Evolutionary conservation across 2,797 vertebrate species (phyloP), one percentile per base, ranked within the genome.

Genomic region (Anas bahamensis): DNA sequence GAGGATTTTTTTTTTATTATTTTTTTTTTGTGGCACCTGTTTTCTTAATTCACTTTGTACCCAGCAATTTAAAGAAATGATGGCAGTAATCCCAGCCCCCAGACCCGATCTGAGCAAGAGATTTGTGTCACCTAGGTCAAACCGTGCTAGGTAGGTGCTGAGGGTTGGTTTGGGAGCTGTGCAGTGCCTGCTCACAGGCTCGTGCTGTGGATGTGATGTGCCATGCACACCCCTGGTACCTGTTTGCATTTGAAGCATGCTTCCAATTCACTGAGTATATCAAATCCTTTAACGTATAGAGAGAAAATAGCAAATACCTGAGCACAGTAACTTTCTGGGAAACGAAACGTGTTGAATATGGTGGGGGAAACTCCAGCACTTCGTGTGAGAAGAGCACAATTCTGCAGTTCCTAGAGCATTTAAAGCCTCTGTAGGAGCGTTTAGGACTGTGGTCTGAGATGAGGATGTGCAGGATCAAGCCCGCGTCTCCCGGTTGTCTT

Each of bases 181-280:
- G 57, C 89, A 89, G 64, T 73, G 83, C 90, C 88, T 96, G 2
- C 86, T 95, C 73, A n/a, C 44, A 77, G 83, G 90, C n/a, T 86
- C 89, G 41, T 94, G 23, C 22, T 81, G 55, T 13, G 65, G 68
- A 72, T 84, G 7, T 91, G 77, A 61, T 17, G 78, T 94, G 69
- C 73, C 86, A 64, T 7, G 4, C 28, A 21, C 91, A 66, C 80
- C 39, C 69, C 86, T 26, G 65, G 21, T 37, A 15, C 53, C 39
- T 89, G 57, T 57, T 84, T 84, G 60, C 70, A 77, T 69, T 81
- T 93, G 75, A 85, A 16, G 7, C 50, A 26, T 26, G 84, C 83
- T 95, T 96, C 85, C 11, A 24, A 65, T 86, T 90, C 84, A 76
- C 42, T 91, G 95, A 46, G 44, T 90, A 16, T 71, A 83, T 83